Base-by-base conservation (phyloP, 2,797 vertebrate species). In the Gobionotothen gibberifrons region DNA sequence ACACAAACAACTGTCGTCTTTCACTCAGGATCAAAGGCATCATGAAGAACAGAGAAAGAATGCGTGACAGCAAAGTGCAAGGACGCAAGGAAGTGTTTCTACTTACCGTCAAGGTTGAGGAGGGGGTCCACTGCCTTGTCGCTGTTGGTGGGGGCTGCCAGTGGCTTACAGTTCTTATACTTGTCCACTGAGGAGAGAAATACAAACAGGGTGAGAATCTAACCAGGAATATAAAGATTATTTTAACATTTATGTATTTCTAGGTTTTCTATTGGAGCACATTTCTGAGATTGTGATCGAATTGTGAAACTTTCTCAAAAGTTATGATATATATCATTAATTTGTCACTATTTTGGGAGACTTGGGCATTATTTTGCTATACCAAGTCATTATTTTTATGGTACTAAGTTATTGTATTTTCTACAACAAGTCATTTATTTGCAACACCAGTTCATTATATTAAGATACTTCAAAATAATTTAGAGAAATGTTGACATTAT, bases 41-140 rank as follows among this genome's bases (percentile, higher is more conserved):
- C 4, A 3, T 6, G 7, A 10, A 19, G 14, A 4, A 1, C 9
- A 49, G 32, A 48, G 0, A 42, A 53, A 0, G 29, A 61, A 40
- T 3, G 12, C 1, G 1, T 19, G 11, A 9, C 8, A 15, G 15
- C 9, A 22, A 60, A 36, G 61, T 13, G 43, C 4, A 12, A 21
- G 32, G 70, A 29, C 16, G 14, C 6, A 3, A 49, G 58, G 56
- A 8, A 1, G 26, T 2, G 29, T 17, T 44, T 43, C 10, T 19
- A 64, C 96, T 96, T 87, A 99, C 98, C 95, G 82, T 99, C 98
- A 46, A 99, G 91, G 87, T 99, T 97, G 70, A 98, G 90, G 61
- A 99, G 93, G 0, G 97, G 97, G 69, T 99, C 98, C 2, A 88
- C 85, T 0, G 94, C 93, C 85, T 96, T 97, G 12, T 94, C 90